Evolutionary conservation across 2,888 invertebrate species (phyloP).

Genomic region (Amaurobius ferox): DNA sequence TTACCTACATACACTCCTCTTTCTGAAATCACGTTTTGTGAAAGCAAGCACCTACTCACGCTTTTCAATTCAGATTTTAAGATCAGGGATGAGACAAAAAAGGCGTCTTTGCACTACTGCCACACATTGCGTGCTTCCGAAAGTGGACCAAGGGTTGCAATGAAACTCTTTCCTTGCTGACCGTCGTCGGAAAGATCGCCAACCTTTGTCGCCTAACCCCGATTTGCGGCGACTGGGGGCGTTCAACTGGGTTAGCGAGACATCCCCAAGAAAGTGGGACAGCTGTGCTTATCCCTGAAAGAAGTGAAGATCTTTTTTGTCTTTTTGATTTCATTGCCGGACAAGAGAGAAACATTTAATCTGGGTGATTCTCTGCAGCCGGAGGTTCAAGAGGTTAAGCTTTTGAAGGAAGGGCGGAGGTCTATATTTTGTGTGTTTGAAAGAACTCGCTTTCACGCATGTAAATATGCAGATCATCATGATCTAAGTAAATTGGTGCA

Average conservation of each 20-base stretch:
- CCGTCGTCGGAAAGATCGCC: background rate
- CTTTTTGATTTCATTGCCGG: background rate
- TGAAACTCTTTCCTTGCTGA: background rate
- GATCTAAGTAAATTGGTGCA: too few species aligned
- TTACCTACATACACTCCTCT: too few species aligned
- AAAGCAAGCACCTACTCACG: too few species aligned
- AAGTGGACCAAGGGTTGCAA: conserved; percentile 12
- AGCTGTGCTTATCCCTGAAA: background rate
- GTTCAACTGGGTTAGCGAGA: background rate
- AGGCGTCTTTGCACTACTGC: conserved; percentile 16
- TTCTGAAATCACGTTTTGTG: too few species aligned
- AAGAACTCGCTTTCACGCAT: too few species aligned
- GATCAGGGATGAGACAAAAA: background rate
- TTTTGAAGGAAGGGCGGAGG: too few species aligned
- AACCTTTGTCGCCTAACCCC: conserved; percentile 11
- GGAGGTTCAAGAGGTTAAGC: too few species aligned
- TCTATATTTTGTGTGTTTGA: too few species aligned
- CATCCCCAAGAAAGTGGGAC: background rate
- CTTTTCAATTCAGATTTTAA: background rate
- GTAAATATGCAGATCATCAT: too few species aligned
- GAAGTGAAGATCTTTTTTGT: background rate
- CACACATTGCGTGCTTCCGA: background rate
- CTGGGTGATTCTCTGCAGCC: background rate
- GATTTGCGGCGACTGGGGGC: background rate
- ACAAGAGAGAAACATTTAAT: background rate